phyloP scores from a whole-genome alignment of 2,888 invertebrate genomes.

The Drosophila niveifrons region DNA sequence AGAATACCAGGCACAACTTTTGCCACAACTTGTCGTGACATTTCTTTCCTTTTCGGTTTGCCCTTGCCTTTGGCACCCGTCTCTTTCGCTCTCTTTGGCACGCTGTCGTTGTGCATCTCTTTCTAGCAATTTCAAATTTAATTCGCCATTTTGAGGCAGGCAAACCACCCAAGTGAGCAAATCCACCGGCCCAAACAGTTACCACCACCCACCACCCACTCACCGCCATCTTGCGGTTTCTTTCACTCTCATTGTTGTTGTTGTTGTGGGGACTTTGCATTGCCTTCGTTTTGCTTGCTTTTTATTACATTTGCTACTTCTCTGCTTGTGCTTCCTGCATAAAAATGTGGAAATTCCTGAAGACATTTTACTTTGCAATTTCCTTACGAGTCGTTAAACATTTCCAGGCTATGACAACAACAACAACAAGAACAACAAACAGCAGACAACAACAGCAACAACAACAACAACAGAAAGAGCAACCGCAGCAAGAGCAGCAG shows the following conservation, averaged over 20 bases:
- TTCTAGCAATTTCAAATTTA: constrained; percentile 77
- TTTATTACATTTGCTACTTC: constrained; percentile 67
- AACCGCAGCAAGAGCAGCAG: constrained; percentile 50
- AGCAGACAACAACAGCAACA: constrained; percentile 15
- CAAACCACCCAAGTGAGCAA: constrained; percentile 59
- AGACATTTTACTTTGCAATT: constrained; percentile 82
- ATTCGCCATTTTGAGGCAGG: constrained; percentile 74
- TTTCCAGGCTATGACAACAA: constrained; percentile 74
- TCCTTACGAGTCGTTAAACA: constrained; percentile 84
- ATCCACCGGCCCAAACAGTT: constrained; percentile 40
- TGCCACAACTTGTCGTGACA: constrained; percentile 74
- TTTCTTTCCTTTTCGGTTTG: constrained; percentile 35
- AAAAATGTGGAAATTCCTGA: constrained; percentile 78
- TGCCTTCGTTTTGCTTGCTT: constrained; percentile 53
- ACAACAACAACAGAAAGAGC: constrained; percentile 26
- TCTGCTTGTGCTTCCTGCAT: constrained; percentile 66
- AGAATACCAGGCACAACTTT: constrained; percentile 62
- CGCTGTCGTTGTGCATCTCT: constrained; percentile 1
- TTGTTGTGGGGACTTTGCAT: constrained; percentile 24
- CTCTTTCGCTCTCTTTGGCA: background rate
- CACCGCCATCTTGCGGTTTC: constrained; percentile 72
- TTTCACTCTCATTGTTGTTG: constrained; percentile 28
- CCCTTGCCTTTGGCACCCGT: background rate
- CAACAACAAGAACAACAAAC: constrained; percentile 38
- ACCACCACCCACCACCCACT: constrained; percentile 45